Conservation (phyloP, 2,113 vertebrate species). For the Proterorhinus semilunaris region DNA sequence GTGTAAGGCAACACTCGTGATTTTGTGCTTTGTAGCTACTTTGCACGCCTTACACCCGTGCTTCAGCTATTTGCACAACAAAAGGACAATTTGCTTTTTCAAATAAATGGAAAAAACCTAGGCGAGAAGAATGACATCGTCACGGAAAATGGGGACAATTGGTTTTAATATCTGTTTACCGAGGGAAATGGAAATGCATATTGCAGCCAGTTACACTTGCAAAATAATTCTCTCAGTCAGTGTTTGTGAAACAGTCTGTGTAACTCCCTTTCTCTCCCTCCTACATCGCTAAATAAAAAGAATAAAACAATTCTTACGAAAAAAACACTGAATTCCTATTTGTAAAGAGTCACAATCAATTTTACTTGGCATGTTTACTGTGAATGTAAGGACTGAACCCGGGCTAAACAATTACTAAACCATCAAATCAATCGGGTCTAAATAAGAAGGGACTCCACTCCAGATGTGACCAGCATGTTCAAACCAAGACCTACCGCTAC, state of each 20-base stretch:
- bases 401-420: too few species aligned
- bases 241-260: slow-evolving; percentile 11
- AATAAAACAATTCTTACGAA: too few species aligned
- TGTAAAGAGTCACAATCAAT: too few species aligned
- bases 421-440: too few species aligned
- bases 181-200: slow-evolving; percentile 16
- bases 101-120: slow-evolving; percentile 19
- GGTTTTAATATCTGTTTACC: slow-evolving; percentile 16
- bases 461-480: too few species aligned
- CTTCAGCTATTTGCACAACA: slow-evolving; percentile 4
- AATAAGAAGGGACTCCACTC: too few species aligned
- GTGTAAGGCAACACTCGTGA: slow-evolving; percentile 28
- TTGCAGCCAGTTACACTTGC: slow-evolving; percentile 11
- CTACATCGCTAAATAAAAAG: not conserved
- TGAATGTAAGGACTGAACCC: too few species aligned
- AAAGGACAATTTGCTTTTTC: slow-evolving; percentile 20
- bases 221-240: slow-evolving; percentile 24
- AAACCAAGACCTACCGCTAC: too few species aligned
- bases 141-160: slow-evolving; percentile 28
- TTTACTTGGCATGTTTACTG: too few species aligned
- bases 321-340: too few species aligned
- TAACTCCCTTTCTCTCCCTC: not conserved
- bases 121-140: slow-evolving; percentile 26
- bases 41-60: slow-evolving; percentile 28
- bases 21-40: slow-evolving; percentile 18